Evolutionary conservation across 2,797 vertebrate species (phyloP).

Genomic region (Melanotaenia trifasciata): DNA sequence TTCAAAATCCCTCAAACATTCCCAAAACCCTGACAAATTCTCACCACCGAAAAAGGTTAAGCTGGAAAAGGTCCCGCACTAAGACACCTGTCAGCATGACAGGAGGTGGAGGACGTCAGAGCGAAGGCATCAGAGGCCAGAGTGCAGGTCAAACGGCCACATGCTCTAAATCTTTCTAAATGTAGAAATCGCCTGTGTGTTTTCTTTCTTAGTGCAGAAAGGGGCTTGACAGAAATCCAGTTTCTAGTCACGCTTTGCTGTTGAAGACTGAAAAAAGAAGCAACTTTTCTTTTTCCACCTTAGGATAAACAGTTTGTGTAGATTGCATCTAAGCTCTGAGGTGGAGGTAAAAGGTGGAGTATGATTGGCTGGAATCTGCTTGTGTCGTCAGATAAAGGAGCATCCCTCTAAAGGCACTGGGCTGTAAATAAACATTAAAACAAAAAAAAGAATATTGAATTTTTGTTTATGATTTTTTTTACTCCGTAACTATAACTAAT

Average conservation of each 20-base stretch:
- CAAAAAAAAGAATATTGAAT: conserved; percentile 60
- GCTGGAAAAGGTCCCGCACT: background rate
- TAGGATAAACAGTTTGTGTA: conserved; percentile 44
- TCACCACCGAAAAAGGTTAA: background rate
- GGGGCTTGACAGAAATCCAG: conserved; percentile 23
- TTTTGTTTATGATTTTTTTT: conserved; percentile 83
- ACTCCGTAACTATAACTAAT: conserved; percentile 89
- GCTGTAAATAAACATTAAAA: conserved; percentile 89
- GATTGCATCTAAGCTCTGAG: conserved; percentile 27
- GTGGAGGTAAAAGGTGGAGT: conserved; percentile 65
- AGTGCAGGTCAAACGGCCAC: conserved; percentile 22
- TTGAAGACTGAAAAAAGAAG: conserved; percentile 5
- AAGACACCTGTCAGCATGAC: conserved; percentile 21
- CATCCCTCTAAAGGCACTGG: conserved; percentile 87
- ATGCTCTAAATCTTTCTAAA: conserved; percentile 30
- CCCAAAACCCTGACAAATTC: conserved; percentile 4
- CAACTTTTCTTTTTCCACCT: conserved; percentile 5
- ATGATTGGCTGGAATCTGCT: conserved; percentile 81
- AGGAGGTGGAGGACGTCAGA: conserved; percentile 5
- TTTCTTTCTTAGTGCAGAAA: conserved; percentile 23
- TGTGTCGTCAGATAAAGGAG: conserved; percentile 77
- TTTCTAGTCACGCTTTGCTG: conserved; percentile 27
- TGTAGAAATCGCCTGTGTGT: conserved; percentile 22
- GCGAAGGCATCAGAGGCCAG: conserved; percentile 16
- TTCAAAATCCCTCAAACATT: background rate